Conservation (phyloP, 2,888 invertebrate genomes). For the Agrypnus murinus region DNA sequence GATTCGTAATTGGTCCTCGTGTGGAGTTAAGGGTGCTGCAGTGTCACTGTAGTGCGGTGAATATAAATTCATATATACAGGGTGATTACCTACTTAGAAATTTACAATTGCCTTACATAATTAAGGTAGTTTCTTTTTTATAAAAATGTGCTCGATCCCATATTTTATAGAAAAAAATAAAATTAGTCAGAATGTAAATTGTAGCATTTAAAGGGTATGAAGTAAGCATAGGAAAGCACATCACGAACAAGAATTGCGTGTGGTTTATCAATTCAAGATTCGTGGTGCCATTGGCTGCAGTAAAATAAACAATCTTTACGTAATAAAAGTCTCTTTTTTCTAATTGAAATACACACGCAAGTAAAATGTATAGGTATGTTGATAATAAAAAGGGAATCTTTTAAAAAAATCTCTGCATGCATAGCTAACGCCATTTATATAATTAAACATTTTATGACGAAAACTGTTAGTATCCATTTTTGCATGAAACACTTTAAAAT, state of each 20-base stretch:
- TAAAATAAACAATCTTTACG: conserved; percentile 18
- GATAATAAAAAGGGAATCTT: background rate
- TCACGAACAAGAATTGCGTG: conserved; percentile 9
- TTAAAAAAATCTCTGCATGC: background rate
- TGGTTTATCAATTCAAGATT: background rate
- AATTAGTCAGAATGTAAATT: too few species aligned
- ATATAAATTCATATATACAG: conserved; percentile 32
- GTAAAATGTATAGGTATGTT: background rate
- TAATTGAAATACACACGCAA: conserved; percentile 26
- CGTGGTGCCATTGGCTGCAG: background rate
- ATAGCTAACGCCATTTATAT: background rate
- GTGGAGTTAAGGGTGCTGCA: conserved; percentile 49
- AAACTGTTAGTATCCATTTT: too few species aligned
- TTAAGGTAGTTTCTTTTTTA: background rate
- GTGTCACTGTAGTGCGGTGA: conserved; percentile 48
- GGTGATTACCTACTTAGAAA: conserved; percentile 24
- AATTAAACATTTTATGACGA: too few species aligned
- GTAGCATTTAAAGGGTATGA: too few species aligned
- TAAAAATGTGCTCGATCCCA: conserved; percentile 22
- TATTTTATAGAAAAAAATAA: too few species aligned
- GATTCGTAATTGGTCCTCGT: conserved; percentile 50
- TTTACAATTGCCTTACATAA: background rate
- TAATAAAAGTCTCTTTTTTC: conserved; percentile 7
- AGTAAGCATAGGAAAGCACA: too few species aligned
- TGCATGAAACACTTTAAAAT: too few species aligned